Base-by-base conservation (phyloP, 2,113 vertebrate species). In the Percina caprodes region DNA sequence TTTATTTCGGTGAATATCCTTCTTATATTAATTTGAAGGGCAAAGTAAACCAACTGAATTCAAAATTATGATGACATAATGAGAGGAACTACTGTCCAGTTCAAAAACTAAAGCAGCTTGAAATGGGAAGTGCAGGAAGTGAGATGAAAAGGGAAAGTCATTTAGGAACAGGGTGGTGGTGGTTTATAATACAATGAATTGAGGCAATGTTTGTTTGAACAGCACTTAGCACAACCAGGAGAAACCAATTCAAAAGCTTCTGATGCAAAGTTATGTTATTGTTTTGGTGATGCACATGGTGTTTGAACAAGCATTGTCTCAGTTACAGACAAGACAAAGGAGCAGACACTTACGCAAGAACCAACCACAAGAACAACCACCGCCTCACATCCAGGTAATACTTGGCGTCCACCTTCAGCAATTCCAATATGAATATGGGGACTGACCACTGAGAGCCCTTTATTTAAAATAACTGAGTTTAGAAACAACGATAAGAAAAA, bases 271-370 rank as follows among this genome's bases (percentile, higher is more conserved):
- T 48, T 21, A 8, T 35, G 3, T 24, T 35, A 21, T n/a, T 60
- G 42, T 55, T 78, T 71, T 77, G 48, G 74, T 83, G 66, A 73
- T 18, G 48, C 56, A 30, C 10, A 35, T 42, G 26, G n/a, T 75
- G 76, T 79, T 93, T 89, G 93, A 93, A 94, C 92, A 93, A 93
- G 59, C 71, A 81, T 69, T 78, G 54, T 18, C 59, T 21, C 55
- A 23, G 45, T 58, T 68, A 83, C n/a, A 55, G 67, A 21, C 13
- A 73, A 63, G 39, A 80, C 19, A 80, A 83, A 79, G 56, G 56
- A 76, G 60, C 63, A 81, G 77, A 80, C 56, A 73, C 62, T 83
- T 73, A 87, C 56, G 26, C 42, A 16, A 60, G 51, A 51, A 81
- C 86, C 51, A 75, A 69, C 72, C 84, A 65, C 58, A 60, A 73